These are phyloP conservation scores for Barbus barbus DNA, from an alignment of 2,113 vertebrate genomes.

Conservation along the genomic window DNA sequence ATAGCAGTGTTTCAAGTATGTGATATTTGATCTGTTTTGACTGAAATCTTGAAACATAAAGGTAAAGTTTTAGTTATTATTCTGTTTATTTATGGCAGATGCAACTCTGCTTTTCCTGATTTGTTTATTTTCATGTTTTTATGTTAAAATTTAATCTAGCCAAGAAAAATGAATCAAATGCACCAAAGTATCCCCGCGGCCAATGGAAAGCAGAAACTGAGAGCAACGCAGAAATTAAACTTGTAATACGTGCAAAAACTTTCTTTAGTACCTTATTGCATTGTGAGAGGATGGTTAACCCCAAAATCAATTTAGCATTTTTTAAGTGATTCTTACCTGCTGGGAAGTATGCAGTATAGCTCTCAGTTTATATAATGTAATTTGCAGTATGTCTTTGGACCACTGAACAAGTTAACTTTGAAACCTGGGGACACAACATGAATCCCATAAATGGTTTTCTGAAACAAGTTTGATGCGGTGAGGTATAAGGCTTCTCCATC, in stretches of 20 bases:
- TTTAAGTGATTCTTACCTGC: conserved; percentile 23
- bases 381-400: conserved; percentile 22
- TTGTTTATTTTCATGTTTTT: conserved; percentile 2
- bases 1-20: not conserved
- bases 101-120: not conserved
- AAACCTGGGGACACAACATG: conserved; percentile 27
- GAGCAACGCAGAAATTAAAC: conserved; percentile 20
- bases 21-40: not conserved
- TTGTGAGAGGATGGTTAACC: conserved; percentile 28
- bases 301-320: conserved; percentile 35
- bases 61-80: not conserved
- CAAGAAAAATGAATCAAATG: conserved; percentile 5
- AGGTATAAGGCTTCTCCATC: conserved; percentile 1
- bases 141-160: not conserved
- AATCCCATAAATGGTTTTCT: conserved; percentile 19
- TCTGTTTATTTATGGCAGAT: not conserved
- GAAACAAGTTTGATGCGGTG: conserved; percentile 17
- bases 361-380: conserved; percentile 28
- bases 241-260: conserved; percentile 29
- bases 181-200: not conserved
- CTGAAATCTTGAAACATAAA: not conserved
- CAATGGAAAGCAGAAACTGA: conserved; percentile 7
- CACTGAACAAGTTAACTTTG: conserved; percentile 35
- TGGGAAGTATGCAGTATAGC: conserved; percentile 15
- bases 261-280: conserved; percentile 22